Evolutionary conservation across 2,797 vertebrate genomes (phyloP), one percentile per base, ranked within the genome.

Genomic region (Erithacus rubecula): DNA sequence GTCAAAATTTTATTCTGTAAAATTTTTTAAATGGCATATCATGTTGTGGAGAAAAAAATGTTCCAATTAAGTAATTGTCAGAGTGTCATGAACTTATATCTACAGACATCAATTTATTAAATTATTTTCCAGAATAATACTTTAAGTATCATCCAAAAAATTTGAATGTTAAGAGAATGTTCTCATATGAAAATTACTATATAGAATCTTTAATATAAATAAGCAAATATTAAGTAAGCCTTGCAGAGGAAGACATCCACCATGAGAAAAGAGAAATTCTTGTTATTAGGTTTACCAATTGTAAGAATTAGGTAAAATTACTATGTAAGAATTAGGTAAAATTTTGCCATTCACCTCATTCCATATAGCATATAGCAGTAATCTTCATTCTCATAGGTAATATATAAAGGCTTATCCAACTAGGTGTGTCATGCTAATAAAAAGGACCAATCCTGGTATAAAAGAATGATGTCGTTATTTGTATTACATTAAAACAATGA

Each of bases 61-160:
- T 51, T 92, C 30, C 46, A 82, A 88, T 89, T 94, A 92, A 82
- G 27, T 74, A 92, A 71, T 80, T 93, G 58, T 70, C 58, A 79
- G 34, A 22, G 12, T 62, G 41, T 53, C 32, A 49, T 34, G 13
- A 80, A 83, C 12, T 65, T 89, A 59, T 64, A 83, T 39, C 64
- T 51, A 39, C 14, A 77, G 68, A 74, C 32, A 64, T 32, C 68
- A 44, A 46, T 92, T 93, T 79, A 89, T 75, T 90, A 68, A 46
- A 63, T 77, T 7, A 81, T 82, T 89, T 95, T 96, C 24, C 60
- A 86, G 81, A 93, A 79, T 64, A 82, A 71, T 86, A 71, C 8
- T 63, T 8, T 58, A 89, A 69, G 41, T 89, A 79, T 67, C 44
- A 58, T 81, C 44, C 47, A 80, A 84, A 88, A 13, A 58, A 51